Conservation (phyloP, 92 coral and sea anemone species). For the Epizoanthus scotinus region DNA sequence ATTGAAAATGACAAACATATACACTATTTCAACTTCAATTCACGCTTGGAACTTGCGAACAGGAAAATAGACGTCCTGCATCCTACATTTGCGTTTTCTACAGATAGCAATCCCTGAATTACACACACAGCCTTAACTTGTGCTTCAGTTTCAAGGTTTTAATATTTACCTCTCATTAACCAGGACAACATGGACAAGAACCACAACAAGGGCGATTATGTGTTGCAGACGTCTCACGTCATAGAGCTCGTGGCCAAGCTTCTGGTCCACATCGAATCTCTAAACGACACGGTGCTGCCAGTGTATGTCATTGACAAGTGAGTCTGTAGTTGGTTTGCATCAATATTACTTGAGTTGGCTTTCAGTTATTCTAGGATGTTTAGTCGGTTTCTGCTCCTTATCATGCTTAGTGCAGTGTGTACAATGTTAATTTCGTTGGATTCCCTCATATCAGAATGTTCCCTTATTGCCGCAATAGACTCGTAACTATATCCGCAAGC, state of each 20-base stretch:
- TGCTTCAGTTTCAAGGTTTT: neutral
- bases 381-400: no score
- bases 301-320: constrained; percentile 81
- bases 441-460: no score
- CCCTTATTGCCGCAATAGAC: no score
- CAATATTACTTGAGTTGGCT: no score
- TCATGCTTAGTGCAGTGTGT: no score
- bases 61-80: no score
- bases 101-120: no score
- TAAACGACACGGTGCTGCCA: constrained; percentile 56
- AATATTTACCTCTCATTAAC: neutral
- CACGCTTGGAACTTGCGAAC: no score
- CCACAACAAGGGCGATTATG: constrained; percentile 89
- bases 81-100: neutral
- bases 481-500: no score
- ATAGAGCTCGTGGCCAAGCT: constrained; percentile 92
- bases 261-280: constrained; percentile 70
- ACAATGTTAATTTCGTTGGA: no score
- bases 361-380: neutral
- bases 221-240: constrained; percentile 90
- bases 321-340: neutral
- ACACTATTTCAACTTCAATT: neutral
- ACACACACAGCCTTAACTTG: neutral
- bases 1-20: no score
- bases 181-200: constrained; percentile 82